A percentile compares a stretch with the other conserved stretches of the same genome.
These are phyloP conservation scores for Scomber japonicus DNA, from an alignment of 2,113 vertebrate genomes.

Conservation along the genomic window DNA sequence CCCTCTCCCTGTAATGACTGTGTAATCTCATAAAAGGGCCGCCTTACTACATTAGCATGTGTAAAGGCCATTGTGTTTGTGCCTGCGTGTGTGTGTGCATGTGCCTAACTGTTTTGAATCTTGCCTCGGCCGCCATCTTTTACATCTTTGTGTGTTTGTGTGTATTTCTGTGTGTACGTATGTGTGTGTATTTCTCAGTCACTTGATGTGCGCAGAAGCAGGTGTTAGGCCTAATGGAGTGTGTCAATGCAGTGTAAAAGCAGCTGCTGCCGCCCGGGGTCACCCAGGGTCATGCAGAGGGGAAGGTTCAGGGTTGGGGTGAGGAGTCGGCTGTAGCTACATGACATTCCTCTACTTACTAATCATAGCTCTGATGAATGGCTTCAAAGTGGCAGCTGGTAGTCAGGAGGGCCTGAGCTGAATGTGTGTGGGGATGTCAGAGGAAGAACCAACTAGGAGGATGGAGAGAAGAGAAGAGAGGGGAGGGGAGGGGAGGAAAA, in stretches of 20 bases:
- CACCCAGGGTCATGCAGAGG: constrained; percentile 44
- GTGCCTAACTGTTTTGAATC: constrained; percentile 55
- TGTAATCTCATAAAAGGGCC: constrained; percentile 80
- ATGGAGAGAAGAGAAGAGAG: constrained; percentile 26
- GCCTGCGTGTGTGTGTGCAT: constrained; percentile 39
- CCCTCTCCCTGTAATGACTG: constrained; percentile 77
- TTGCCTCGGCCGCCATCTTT: constrained; percentile 43
- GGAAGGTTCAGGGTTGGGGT: constrained; percentile 71
- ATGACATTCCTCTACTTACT: constrained; percentile 77
- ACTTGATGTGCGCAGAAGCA: constrained; percentile 57
- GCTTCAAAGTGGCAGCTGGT: constrained; percentile 75
- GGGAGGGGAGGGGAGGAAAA: neutral
- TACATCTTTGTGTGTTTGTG: constrained; percentile 25
- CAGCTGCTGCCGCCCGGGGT: constrained; percentile 66
- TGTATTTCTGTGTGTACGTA: neutral
- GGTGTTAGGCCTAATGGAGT: constrained; percentile 77
- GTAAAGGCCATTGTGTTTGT: constrained; percentile 75
- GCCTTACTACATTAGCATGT: constrained; percentile 77
- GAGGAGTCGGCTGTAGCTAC: constrained; percentile 71
- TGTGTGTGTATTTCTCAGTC: constrained; percentile 20
- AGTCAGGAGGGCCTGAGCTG: constrained; percentile 50
- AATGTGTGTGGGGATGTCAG: constrained; percentile 58
- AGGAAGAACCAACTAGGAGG: constrained; percentile 35
- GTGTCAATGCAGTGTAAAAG: constrained; percentile 67
- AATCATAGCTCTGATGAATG: constrained; percentile 79